Percentiles rank a stretch among this genome's conserved stretches.
These are phyloP conservation scores for Lemur catta DNA, from an alignment of 2,797 vertebrate genomes.

Conservation along the genomic window DNA sequence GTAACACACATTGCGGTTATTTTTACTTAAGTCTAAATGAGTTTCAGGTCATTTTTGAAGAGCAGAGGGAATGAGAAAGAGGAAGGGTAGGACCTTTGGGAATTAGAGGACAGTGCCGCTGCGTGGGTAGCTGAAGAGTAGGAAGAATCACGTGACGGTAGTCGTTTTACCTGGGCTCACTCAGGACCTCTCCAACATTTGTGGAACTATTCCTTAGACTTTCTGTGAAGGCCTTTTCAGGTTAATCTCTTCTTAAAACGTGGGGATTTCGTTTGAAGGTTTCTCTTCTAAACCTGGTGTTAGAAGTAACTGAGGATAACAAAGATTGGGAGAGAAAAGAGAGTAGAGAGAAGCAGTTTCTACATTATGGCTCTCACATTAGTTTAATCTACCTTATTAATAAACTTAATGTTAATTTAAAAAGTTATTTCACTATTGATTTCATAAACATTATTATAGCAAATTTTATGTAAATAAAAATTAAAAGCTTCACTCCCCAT, in stretches of 20 bases:
- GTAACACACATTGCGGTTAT: neutral
- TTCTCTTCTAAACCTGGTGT: neutral
- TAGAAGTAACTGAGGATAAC: neutral
- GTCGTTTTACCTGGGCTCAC: neutral
- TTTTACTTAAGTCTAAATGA: slow-evolving; percentile 50
- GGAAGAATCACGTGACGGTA: neutral
- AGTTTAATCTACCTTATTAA: neutral
- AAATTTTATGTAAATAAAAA: neutral
- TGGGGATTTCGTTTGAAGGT: neutral
- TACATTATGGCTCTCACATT: neutral
- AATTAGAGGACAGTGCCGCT: neutral
- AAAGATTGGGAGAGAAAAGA: neutral
- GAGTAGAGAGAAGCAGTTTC: neutral
- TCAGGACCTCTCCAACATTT: neutral
- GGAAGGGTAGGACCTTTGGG: neutral
- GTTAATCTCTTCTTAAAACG: neutral
- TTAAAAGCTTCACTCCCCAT: neutral
- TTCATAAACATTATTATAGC: neutral
- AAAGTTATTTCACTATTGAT: neutral
- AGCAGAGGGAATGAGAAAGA: neutral
- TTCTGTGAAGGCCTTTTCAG: neutral
- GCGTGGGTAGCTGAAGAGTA: neutral
- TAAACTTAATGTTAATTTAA: neutral
- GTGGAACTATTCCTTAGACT: neutral
- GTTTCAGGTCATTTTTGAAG: neutral